Conservation (phyloP, 2,113 vertebrate genomes). For the Orcinus orca region DNA sequence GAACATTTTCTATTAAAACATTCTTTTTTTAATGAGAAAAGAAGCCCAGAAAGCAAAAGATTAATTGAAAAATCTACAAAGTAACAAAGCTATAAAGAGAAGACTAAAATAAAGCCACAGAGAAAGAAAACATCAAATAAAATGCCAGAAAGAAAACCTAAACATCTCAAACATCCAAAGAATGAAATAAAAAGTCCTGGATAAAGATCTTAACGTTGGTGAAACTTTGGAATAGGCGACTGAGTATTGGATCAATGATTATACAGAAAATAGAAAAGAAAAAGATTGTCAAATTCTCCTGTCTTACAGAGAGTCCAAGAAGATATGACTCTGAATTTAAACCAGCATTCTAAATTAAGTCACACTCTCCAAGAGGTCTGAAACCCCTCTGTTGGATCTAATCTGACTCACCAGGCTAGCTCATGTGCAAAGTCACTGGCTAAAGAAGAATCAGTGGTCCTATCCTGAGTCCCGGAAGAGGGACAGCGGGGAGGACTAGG, state of each 20-base stretch:
- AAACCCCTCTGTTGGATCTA: background rate
- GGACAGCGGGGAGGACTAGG: background rate
- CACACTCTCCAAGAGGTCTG: background rate
- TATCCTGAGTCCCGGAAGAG: background rate
- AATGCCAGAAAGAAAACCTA: background rate
- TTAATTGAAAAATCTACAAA: background rate
- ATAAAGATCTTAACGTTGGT: background rate
- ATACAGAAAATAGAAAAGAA: background rate
- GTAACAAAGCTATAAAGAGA: background rate
- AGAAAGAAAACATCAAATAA: background rate
- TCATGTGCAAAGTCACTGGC: background rate
- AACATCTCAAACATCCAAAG: background rate
- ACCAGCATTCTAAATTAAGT: background rate
- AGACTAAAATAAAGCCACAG: background rate
- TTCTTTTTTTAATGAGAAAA: background rate
- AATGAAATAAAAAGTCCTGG: background rate
- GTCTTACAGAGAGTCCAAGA: background rate
- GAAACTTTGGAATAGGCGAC: background rate
- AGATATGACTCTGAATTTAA: background rate
- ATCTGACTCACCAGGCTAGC: background rate
- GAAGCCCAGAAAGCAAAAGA: background rate
- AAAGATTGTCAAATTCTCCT: background rate
- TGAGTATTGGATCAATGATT: background rate
- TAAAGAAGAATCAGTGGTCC: background rate
- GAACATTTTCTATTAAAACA: background rate